Conservation (phyloP, 2,113 vertebrate genomes). For the Microtus oregoni region DNA sequence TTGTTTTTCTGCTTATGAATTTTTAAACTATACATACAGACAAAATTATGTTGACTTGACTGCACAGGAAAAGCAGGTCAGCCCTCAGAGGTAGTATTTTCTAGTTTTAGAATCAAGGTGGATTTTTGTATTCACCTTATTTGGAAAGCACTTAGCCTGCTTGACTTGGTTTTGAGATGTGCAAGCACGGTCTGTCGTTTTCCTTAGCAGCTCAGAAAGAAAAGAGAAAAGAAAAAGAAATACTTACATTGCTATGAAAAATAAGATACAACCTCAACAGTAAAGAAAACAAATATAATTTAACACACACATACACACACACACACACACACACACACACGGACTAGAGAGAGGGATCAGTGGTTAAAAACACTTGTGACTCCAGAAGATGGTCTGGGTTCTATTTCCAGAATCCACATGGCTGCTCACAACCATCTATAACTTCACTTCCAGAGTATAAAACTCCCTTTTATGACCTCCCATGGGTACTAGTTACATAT, state of each 20-base stretch:
- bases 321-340: too few relatives aligned
- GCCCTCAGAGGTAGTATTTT: background rate
- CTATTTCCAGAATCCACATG: background rate
- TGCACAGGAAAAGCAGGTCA: background rate
- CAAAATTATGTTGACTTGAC: background rate
- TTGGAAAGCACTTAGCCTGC: background rate
- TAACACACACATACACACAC: background rate
- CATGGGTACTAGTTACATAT: background rate
- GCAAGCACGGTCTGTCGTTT: background rate
- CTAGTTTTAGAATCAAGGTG: background rate
- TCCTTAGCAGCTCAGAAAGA: background rate
- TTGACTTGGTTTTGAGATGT: background rate
- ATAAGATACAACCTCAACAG: background rate
- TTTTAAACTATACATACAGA: background rate
- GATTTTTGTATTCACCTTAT: background rate
- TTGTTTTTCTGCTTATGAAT: background rate
- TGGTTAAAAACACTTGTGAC: background rate
- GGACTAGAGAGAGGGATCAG: background rate
- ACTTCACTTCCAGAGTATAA: background rate
- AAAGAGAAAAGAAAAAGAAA: background rate
- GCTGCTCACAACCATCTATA: background rate
- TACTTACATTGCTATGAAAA: background rate
- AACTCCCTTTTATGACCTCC: background rate
- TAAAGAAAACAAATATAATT: slow-evolving; percentile 11
- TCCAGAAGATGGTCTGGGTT: background rate